phyloP scores from a whole-genome alignment of 2,888 invertebrate genomes.

The Eugnorisma glareosa region DNA sequence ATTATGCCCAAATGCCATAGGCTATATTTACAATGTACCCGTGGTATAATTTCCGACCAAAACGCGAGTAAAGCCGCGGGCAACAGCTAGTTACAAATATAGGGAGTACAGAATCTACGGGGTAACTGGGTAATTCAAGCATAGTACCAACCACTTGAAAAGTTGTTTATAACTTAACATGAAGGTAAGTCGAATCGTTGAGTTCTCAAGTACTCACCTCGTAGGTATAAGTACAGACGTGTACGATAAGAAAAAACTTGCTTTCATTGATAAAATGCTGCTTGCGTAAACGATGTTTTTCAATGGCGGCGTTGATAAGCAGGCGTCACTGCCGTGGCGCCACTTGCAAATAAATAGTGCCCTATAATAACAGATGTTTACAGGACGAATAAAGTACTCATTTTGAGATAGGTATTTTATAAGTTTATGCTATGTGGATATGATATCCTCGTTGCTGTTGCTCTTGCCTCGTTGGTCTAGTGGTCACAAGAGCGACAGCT shows the following conservation, averaged over 20 bases:
- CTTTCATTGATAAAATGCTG: constrained; percentile 84
- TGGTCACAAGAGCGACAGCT: not conserved
- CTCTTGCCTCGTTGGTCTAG: not conserved
- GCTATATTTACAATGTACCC: too few species aligned
- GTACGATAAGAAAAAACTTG: constrained; percentile 80
- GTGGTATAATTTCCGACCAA: too few species aligned
- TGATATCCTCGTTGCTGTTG: not conserved
- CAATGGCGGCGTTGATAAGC: constrained; percentile 80
- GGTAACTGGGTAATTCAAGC: not conserved
- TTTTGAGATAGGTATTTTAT: not conserved
- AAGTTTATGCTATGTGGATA: not conserved
- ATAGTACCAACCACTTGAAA: constrained; percentile 7
- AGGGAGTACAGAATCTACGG: too few species aligned
- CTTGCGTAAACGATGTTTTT: constrained; percentile 85
- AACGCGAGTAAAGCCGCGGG: too few species aligned
- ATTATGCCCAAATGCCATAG: too few species aligned
- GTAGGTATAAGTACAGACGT: constrained; percentile 68
- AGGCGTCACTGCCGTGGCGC: constrained; percentile 53
- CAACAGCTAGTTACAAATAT: not conserved
- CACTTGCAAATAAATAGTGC: constrained; percentile 67
- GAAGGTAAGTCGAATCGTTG: constrained; percentile 25
- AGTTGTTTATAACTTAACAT: constrained; percentile 25
- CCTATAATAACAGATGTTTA: constrained; percentile 11
- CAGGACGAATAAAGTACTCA: constrained; percentile 28
- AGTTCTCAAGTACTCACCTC: constrained; percentile 61